Base-by-base conservation (phyloP, 1,140 invertebrate genomes). In the Colletes gigas region DNA sequence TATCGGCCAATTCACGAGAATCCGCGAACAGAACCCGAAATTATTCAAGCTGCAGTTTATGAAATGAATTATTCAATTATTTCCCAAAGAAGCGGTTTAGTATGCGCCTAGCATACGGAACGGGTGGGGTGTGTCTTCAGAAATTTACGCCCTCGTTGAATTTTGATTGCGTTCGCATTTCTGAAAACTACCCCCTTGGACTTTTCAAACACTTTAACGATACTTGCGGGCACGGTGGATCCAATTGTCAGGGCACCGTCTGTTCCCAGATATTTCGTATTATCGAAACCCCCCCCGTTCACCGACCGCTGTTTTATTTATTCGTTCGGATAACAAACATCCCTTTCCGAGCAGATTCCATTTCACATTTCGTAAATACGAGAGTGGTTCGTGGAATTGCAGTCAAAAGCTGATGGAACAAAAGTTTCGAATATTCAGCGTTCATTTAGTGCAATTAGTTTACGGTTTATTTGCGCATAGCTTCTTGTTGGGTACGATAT, bases 61-160 rank as follows among this genome's bases (percentile, higher is more conserved):
- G 60, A 73, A 79, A 79, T 79, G 77, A 72, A 79, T 79, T 73
- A 79, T 79, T 79, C 77, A 79, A 79, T 79, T 79, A 79, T 63
- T 66, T 73, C 60, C 19, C 39, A 62, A 44, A 65, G 69, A 78
- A 55, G 50, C 19, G 41, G 60, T 73, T 73, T 41, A 62, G 50
- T 15, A 41, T 17, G 50, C 50, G 14, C 1, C 41, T 60, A 10
- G 47, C 68, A 50, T 47, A 30, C 77, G 15, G 41, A 72, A 72
- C 68, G 59, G 41, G 19, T 39, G 8, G 30, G n/a, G 14, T 14
- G 76, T 54, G 52, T 79, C 77, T 79, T 79, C 65, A 54, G 21
- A 73, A 73, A 79, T 79, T 79, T 73, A 73, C 60, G 44, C 41
- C 12, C 69, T 73, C 52, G 70, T 14, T 79, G 77, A 79, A 79